Conservation (phyloP, 1,140 invertebrate species). For the Thaumatotibia leucotreta region DNA sequence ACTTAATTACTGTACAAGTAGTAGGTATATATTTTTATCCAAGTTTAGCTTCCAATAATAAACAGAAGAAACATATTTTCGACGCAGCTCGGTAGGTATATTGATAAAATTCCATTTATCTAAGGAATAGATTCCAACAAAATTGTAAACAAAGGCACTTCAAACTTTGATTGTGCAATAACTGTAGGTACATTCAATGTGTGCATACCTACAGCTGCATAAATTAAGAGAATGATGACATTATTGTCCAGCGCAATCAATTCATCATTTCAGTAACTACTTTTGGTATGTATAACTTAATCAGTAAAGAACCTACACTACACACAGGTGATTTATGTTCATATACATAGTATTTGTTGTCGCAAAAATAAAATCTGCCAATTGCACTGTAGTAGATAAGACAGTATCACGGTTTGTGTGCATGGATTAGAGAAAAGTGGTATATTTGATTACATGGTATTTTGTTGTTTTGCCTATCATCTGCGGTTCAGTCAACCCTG, state of each 20-base stretch:
- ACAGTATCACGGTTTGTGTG: background rate
- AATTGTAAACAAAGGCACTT: background rate
- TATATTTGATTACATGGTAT: background rate
- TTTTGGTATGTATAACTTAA: too few species aligned
- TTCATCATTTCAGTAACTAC: background rate
- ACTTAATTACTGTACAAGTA: too few species aligned
- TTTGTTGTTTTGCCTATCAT: conserved; percentile 6
- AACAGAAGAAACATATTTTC: background rate
- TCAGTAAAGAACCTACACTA: too few species aligned
- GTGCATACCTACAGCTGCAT: background rate
- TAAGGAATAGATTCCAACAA: background rate
- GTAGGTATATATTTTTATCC: too few species aligned
- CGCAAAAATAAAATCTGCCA: background rate
- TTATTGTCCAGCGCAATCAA: background rate
- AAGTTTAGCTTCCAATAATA: background rate
- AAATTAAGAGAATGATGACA: background rate
- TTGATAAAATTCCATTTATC: background rate
- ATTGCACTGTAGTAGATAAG: background rate
- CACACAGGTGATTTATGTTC: background rate
- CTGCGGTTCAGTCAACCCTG: conserved; percentile 41
- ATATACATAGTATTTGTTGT: background rate
- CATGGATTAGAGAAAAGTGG: too few species aligned
- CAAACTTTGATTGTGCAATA: background rate
- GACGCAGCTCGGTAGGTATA: background rate
- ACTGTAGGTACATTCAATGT: background rate